Percentiles rank a stretch among this genome's conserved stretches.
phyloP scores from a whole-genome alignment of 2,888 invertebrate genomes.

The Aproaerema taeniolella region DNA sequence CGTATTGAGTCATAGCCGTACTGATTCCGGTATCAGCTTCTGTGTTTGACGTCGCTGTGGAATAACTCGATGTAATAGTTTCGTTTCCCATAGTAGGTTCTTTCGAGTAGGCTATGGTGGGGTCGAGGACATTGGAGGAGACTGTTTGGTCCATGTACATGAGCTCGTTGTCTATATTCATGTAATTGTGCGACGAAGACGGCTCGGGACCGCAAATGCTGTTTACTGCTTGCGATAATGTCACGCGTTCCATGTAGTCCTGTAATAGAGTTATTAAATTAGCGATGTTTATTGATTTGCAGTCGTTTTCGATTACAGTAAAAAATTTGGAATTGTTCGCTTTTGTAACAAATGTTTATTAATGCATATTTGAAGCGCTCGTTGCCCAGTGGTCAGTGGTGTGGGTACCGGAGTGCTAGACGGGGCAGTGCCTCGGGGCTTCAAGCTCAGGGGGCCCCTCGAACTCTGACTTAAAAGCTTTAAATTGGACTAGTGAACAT shows the following conservation, averaged over 20 bases:
- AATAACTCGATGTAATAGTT: conserved; percentile 48
- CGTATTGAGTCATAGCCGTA: conserved; percentile 68
- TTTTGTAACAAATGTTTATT: too few species aligned
- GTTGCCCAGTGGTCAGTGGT: too few species aligned
- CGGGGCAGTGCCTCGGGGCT: too few species aligned
- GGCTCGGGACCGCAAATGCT: conserved; percentile 64
- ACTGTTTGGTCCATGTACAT: conserved; percentile 62
- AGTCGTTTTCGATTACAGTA: too few species aligned
- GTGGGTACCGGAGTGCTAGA: too few species aligned
- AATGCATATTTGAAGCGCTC: too few species aligned
- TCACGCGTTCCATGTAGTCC: conserved; percentile 68
- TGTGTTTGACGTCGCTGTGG: conserved; percentile 36
- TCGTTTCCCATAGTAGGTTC: conserved; percentile 44
- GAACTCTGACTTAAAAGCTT: too few species aligned
- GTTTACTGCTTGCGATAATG: conserved; percentile 64
- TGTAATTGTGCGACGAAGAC: conserved; percentile 41
- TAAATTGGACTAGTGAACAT: too few species aligned
- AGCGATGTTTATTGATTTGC: too few species aligned
- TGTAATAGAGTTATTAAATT: conserved; percentile 27
- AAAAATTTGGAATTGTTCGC: too few species aligned
- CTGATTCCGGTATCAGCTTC: conserved; percentile 44
- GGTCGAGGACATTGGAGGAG: conserved; percentile 49
- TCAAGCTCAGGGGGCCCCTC: too few species aligned
- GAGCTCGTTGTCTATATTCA: conserved; percentile 60
- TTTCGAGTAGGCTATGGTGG: conserved; percentile 48